Conservation (phyloP, 1,140 invertebrate species). For the Bombus fervidus region DNA sequence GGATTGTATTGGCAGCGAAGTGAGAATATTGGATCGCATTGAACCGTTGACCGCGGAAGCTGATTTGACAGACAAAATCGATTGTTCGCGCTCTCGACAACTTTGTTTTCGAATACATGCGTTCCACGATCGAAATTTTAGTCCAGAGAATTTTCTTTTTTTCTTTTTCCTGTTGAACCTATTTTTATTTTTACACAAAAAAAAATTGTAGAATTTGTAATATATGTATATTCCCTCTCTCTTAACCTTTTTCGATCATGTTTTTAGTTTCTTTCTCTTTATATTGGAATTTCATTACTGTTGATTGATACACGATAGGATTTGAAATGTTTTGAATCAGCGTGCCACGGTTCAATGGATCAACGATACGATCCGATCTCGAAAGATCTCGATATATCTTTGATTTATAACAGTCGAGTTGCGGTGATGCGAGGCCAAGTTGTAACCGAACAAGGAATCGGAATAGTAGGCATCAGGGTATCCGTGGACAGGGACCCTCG, state of each 20-base stretch:
- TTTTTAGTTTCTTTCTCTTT: background rate
- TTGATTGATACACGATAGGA: background rate
- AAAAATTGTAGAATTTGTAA: background rate
- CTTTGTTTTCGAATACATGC: constrained; percentile 13
- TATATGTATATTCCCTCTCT: background rate
- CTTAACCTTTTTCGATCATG: background rate
- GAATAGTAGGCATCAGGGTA: constrained; percentile 98
- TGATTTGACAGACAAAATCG: constrained; percentile 71
- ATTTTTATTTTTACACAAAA: background rate
- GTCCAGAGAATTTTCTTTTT: background rate
- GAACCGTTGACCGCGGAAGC: constrained; percentile 72
- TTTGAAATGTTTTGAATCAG: constrained; percentile 39
- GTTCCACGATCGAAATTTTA: background rate
- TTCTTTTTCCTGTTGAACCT: too few species aligned
- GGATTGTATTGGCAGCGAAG: constrained; percentile 73
- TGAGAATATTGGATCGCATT: constrained; percentile 76
- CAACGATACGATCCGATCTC: constrained; percentile 62
- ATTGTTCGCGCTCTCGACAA: constrained; percentile 54
- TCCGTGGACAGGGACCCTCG: constrained; percentile 95
- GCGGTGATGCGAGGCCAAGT: constrained; percentile 99
- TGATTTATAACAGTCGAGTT: constrained; percentile 91
- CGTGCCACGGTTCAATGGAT: constrained; percentile 56
- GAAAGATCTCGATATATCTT: constrained; percentile 74
- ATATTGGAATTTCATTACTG: background rate
- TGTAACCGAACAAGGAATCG: constrained; percentile 94